Base-by-base conservation (phyloP, 2,113 vertebrate species). In the Halcyon senegalensis region DNA sequence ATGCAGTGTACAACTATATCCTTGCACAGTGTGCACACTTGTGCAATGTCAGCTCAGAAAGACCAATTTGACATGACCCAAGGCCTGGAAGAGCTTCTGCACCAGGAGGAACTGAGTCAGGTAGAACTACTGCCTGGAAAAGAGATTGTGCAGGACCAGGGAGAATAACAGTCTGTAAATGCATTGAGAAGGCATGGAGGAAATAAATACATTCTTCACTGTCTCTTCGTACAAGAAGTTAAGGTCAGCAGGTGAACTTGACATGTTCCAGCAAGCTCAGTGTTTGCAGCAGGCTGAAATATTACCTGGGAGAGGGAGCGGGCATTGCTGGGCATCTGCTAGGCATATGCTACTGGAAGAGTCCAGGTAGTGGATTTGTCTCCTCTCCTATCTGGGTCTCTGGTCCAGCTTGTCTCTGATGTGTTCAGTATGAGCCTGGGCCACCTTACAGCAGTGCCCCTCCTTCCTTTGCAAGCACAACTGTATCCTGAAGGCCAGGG, bases 1-100 rank as follows among this genome's bases (percentile, higher is more conserved):
- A 13, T 18, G 9, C 28, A 8, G 5, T 6, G 23, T 24, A 44
- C 63, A 72, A 37, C 46, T 59, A 17, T 20, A 23, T 15, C 33
- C 35, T 24, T 6, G 8, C 66, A n/a, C 4, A 25, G 5, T 1
- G 5, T 44, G 7, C 1, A 5, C 0, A 1, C 2, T 78, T 68
- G 53, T 75, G n/a, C 46, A 68, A 18, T 41, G 37, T 17, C 2
- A 1, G 30, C 30, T 91, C 11, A 70, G 41, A 67, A 55, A 39
- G 43, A 30, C 19, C 15, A 63, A 10, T 68, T 8, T 5, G 37
- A 80, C 11, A 56, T 1, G 15, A 58, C 11, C 10, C 24, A 66
- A 66, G 44, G 4, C 30, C 41, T 69, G 59, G 8, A 31, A 37
- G 46, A 69, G 46, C 24, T 66, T 62, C 60, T 81, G n/a, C 28